Conservation (phyloP, 2,113 vertebrate genomes). For the Baryphthengus martii region DNA sequence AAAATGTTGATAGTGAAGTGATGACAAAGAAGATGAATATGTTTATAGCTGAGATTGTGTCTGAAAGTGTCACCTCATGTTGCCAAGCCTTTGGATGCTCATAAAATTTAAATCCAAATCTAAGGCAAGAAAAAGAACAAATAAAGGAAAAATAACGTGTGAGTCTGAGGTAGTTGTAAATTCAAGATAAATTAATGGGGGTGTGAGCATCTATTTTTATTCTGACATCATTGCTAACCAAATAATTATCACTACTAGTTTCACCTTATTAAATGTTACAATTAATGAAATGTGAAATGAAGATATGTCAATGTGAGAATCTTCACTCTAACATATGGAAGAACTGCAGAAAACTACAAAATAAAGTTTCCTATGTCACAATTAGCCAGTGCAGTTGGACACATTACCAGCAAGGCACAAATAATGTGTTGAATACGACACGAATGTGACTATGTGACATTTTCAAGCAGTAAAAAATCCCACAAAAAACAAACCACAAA, state of each 20-base stretch:
- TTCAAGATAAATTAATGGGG: neutral
- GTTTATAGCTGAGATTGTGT: neutral
- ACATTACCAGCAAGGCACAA: neutral
- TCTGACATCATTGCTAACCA: neutral
- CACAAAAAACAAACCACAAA: neutral
- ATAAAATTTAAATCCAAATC: neutral
- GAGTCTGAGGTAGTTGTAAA: neutral
- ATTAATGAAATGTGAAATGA: neutral
- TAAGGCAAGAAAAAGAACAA: neutral
- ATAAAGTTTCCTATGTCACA: neutral
- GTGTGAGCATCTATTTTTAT: neutral
- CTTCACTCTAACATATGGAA: neutral
- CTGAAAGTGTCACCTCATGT: neutral
- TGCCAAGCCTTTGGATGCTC: neutral
- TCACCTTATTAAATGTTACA: neutral
- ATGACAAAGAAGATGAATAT: neutral
- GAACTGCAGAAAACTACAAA: neutral
- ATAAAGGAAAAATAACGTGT: neutral
- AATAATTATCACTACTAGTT: neutral
- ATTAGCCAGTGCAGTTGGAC: neutral
- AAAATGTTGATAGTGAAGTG: neutral
- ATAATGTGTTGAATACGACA: fast-evolving
- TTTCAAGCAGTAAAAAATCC: neutral
- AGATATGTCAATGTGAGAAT: neutral
- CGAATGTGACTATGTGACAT: neutral